Evolutionary conservation across 1,140 invertebrate genomes (phyloP).

Genomic region (Physella acuta): DNA sequence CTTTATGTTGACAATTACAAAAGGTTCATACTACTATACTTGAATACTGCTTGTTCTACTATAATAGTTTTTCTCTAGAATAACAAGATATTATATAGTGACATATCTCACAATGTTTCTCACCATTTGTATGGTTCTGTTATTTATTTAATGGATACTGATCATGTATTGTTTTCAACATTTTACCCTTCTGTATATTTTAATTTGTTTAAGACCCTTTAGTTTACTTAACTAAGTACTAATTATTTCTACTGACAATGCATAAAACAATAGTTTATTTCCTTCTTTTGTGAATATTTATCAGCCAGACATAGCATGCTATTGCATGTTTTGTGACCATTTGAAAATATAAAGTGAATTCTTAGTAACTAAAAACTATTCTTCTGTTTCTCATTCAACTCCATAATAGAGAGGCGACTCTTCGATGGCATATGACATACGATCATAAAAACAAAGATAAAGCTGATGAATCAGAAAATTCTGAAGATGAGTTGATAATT

Average conservation of each 20-base stretch:
- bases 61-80: background rate
- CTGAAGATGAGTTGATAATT: slow-evolving; percentile 14
- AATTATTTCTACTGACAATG: no score
- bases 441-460: slow-evolving; percentile 42
- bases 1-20: slow-evolving; percentile 23
- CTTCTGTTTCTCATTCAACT: slow-evolving; percentile 5
- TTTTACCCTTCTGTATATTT: no score
- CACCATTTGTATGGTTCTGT: background rate
- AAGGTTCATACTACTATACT: background rate
- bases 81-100: background rate
- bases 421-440: slow-evolving; percentile 48
- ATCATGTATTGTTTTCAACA: background rate
- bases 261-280: no score
- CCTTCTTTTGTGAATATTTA: no score
- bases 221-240: no score
- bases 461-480: slow-evolving; percentile 31
- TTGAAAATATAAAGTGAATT: no score
- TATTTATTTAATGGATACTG: background rate
- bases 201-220: no score
- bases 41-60: background rate
- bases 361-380: no score
- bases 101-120: background rate
- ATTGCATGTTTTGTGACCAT: no score
- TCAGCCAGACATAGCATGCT: no score
- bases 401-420: slow-evolving; percentile 43